Percentiles rank a stretch among this genome's conserved stretches.
phyloP scores from a whole-genome alignment of 2,113 vertebrate species.

The Eubucco bourcierii region DNA sequence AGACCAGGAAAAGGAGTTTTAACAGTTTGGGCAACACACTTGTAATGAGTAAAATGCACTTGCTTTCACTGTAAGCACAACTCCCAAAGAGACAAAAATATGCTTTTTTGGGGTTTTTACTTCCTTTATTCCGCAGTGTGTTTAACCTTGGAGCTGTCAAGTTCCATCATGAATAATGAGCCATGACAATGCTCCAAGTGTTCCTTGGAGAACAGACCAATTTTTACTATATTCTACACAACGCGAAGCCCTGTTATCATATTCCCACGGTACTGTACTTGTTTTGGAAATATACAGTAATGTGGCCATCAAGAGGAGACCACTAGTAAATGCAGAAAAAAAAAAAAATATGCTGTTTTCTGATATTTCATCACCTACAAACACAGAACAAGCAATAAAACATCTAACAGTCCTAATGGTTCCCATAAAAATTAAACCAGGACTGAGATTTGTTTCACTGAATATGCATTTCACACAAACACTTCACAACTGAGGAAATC shows the following conservation, averaged over 20 bases:
- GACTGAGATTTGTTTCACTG: not conserved
- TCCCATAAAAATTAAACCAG: constrained; percentile 16
- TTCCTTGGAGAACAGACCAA: constrained; percentile 57
- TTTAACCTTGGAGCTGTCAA: constrained; percentile 70
- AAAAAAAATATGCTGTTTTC: not conserved
- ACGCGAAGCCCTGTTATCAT: constrained; percentile 43
- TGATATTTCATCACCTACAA: not conserved
- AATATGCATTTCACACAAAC: not conserved
- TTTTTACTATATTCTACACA: constrained; percentile 38
- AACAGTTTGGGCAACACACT: not conserved
- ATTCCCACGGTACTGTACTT: not conserved
- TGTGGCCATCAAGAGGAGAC: constrained; percentile 53
- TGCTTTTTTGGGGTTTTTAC: not conserved
- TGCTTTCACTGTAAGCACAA: not conserved
- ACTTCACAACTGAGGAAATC: not conserved
- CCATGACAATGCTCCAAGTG: constrained; percentile 52
- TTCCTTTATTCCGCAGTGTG: constrained; percentile 19
- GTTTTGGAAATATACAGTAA: constrained; percentile 26
- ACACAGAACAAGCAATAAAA: not conserved
- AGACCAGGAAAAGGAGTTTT: not conserved
- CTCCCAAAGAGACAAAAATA: constrained; percentile 23
- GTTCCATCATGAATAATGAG: constrained; percentile 66
- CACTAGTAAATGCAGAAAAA: constrained; percentile 42
- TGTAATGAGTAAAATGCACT: not conserved
- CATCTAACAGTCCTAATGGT: not conserved